Base-by-base conservation (phyloP, 2,797 vertebrate genomes). In the Myotis findleyi region DNA sequence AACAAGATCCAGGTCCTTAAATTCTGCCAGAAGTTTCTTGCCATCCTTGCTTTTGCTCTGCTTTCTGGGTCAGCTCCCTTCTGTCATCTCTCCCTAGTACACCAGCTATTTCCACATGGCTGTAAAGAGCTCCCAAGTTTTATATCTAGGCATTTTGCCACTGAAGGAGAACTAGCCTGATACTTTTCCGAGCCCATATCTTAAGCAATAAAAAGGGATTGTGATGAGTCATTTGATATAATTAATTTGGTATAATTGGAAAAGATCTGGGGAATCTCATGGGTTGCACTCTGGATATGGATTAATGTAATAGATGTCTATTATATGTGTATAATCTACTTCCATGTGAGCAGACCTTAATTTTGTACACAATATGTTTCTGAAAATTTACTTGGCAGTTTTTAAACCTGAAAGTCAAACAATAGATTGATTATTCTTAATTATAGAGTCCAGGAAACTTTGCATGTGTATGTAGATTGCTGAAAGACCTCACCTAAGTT, bases 21-120 rank as follows among this genome's bases (percentile, higher is more conserved):
- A 6, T 89, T 73, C 64, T 86, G 49, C 93, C 80, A 59, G 85
- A 25, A 81, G 18, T 59, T 62, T 71, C 33, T 82, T 75, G 71
- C 53, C 30, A 5, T 53, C 77, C 18, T 92, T 6, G 0, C 41
- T 47, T 89, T 33, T 57, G 23, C 33, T 84, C 36, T 27, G 84
- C 66, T 88, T 90, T 96, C 64, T 89, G 51, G 7, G 77, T 94
- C 89, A 80, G 66, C 33, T 85, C 53, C 23, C 33, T 91, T 57
- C 59, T 86, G 7, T 62, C 59, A 62, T 62, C 44, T 93, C 7
- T 92, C 18, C 75, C 23, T 82, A 55, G 44, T 25, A 51, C 27
- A 83, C 10, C 44, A 53, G 10, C 33, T 75, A 68, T 89, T n/a
- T 72, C 38, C 23, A 25, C 41, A 4, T 47, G 84, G 20, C 23